These are phyloP conservation scores for Eulemur mongoz DNA, from an alignment of 2,797 vertebrate species.

Conservation along the genomic window DNA sequence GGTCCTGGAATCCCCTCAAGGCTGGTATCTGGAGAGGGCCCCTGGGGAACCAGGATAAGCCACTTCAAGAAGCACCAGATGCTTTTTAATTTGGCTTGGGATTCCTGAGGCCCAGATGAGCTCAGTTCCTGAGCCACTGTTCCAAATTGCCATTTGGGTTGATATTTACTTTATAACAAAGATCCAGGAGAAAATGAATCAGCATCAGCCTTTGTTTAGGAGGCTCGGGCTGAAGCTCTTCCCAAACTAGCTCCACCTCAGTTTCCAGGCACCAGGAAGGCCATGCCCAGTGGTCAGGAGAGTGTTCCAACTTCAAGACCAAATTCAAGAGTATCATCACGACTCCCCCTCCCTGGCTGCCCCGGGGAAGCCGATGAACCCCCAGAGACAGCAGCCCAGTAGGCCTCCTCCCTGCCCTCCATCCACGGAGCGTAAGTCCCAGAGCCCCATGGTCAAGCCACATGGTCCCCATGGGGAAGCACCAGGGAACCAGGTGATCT, in stretches of 20 bases:
- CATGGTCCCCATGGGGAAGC: no score
- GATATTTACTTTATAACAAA: neutral
- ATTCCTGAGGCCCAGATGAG: neutral
- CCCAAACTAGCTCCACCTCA: neutral
- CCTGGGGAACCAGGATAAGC: neutral
- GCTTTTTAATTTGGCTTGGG: neutral
- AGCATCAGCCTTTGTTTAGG: constrained; percentile 35
- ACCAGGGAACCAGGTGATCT: no score
- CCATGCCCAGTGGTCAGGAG: neutral
- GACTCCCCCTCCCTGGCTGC: neutral
- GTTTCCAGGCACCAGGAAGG: constrained; percentile 42
- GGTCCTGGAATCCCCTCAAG: neutral
- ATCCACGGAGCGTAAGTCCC: neutral
- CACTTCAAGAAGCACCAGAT: constrained; percentile 45
- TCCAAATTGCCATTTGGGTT: neutral
- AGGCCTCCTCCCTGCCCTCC: constrained; percentile 37
- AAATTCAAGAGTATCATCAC: fast-evolving
- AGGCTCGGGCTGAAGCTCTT: neutral
- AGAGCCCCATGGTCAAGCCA: neutral
- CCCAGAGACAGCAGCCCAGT: neutral
- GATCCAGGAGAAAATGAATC: constrained; percentile 52
- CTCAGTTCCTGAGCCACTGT: neutral
- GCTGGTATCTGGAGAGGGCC: neutral
- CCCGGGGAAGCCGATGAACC: neutral
- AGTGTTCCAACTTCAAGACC: neutral